A percentile compares a stretch with the other conserved stretches of the same genome.
phyloP scores from a whole-genome alignment of 35 echinoderm and acorn worm genomes.

The Stichopus chloronotus region DNA sequence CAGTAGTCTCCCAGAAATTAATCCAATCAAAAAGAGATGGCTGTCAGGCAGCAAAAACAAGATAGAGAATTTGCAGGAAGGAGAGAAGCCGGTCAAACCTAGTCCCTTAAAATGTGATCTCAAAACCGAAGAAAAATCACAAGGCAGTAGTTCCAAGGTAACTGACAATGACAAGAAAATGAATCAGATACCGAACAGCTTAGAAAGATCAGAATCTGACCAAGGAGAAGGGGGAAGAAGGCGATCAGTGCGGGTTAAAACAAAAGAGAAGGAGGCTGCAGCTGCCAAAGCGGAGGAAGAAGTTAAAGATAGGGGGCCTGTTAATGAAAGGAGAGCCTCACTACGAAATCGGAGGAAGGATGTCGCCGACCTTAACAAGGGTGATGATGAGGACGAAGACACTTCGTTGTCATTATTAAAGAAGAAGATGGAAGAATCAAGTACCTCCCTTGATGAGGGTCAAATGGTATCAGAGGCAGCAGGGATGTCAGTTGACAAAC shows the following conservation, averaged over 20 bases:
- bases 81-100: background rate
- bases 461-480: background rate
- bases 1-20: slow-evolving; percentile 28
- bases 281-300: slow-evolving; percentile 13
- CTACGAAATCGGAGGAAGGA: slow-evolving; percentile 21
- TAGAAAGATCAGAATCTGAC: background rate
- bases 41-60: background rate
- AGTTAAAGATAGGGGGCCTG: background rate
- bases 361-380: background rate
- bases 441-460: background rate
- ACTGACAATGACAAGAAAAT: background rate
- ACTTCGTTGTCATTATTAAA: background rate
- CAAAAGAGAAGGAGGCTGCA: slow-evolving; percentile 35
- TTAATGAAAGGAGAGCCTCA: slow-evolving; percentile 49
- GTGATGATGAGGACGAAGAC: background rate
- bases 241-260: slow-evolving; percentile 8
- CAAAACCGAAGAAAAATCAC: background rate
- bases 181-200: background rate
- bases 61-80: background rate
- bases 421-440: background rate
- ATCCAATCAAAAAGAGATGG: slow-evolving; percentile 47
- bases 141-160: background rate
- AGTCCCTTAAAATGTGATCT: background rate
- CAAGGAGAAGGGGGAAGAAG: slow-evolving; percentile 3
- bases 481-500: background rate